Percentiles rank a stretch among this genome's conserved stretches.
phyloP scores from a whole-genome alignment of 2,113 vertebrate species.

The Dipodomys stephensi region DNA sequence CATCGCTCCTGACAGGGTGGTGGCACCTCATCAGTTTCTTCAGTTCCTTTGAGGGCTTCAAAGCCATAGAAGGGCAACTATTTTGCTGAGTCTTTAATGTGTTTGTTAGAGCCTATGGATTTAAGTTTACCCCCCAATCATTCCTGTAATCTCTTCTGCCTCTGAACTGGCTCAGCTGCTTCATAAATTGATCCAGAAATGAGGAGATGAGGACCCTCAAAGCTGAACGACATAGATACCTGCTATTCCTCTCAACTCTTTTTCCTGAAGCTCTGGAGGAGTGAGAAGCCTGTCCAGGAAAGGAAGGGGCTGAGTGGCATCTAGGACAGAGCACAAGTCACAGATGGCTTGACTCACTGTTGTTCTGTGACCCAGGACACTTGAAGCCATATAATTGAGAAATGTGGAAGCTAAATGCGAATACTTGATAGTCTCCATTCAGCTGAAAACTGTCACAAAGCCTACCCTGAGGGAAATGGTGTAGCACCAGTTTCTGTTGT shows the following conservation, averaged over 20 bases:
- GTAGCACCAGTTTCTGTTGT: not conserved
- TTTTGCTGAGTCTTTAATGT: not conserved
- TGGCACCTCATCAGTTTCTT: not conserved
- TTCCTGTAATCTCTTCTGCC: not conserved
- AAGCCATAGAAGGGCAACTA: not conserved
- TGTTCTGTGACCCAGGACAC: not conserved
- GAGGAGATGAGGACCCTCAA: not conserved
- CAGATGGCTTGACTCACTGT: not conserved
- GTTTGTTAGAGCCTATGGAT: not conserved
- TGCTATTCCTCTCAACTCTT: not conserved
- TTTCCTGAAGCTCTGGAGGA: not conserved
- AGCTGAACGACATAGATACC: not conserved
- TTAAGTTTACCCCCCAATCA: rapidly evolving
- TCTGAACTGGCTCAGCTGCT: not conserved
- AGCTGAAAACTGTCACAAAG: not conserved
- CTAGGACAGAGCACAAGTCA: not conserved
- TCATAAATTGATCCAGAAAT: not conserved
- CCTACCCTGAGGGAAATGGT: not conserved
- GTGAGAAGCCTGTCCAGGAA: not conserved
- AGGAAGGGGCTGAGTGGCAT: not conserved
- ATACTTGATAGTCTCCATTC: not conserved
- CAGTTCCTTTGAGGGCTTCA: not conserved
- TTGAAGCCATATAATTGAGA: not conserved
- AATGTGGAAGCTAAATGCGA: not conserved
- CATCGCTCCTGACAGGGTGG: not conserved